Conservation (phyloP, 2,797 vertebrate species). For the Thalassophryne amazonica region DNA sequence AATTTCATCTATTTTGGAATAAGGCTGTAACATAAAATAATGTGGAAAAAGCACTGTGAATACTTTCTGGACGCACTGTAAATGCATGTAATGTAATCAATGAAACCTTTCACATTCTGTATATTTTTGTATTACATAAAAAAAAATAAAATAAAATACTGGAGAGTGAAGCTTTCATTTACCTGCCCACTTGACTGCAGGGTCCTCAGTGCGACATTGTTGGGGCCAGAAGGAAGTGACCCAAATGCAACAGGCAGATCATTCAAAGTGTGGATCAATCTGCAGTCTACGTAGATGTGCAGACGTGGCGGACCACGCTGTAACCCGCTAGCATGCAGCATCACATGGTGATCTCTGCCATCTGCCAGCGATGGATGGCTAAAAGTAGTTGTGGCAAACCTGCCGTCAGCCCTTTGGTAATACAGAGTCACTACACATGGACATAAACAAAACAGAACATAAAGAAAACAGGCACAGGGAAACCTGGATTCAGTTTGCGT, state of each 20-base stretch:
- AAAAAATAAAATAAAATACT: neutral
- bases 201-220: conserved; percentile 81
- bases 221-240: conserved; percentile 71
- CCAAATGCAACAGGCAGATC: conserved; percentile 86
- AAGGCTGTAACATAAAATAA: too few relatives aligned
- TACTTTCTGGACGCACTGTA: too few relatives aligned
- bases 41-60: too few relatives aligned
- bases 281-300: conserved; percentile 90
- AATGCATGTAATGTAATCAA: too few relatives aligned
- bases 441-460: neutral
- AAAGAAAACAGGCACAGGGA: neutral
- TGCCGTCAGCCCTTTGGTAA: conserved; percentile 87
- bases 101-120: too few relatives aligned
- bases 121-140: too few relatives aligned
- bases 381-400: conserved; percentile 81
- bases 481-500: neutral
- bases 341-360: conserved; percentile 84
- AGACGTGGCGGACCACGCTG: conserved; percentile 74
- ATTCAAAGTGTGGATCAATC: conserved; percentile 81
- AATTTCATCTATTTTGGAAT: too few relatives aligned
- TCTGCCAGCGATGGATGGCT: conserved; percentile 87
- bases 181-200: conserved; percentile 86
- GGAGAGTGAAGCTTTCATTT: neutral
- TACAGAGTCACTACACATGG: conserved; percentile 79
- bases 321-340: conserved; percentile 87